Evolutionary conservation across 2,797 vertebrate genomes (phyloP), one percentile per base, ranked within the genome.

Genomic region (Pseudochirops corinnae): DNA sequence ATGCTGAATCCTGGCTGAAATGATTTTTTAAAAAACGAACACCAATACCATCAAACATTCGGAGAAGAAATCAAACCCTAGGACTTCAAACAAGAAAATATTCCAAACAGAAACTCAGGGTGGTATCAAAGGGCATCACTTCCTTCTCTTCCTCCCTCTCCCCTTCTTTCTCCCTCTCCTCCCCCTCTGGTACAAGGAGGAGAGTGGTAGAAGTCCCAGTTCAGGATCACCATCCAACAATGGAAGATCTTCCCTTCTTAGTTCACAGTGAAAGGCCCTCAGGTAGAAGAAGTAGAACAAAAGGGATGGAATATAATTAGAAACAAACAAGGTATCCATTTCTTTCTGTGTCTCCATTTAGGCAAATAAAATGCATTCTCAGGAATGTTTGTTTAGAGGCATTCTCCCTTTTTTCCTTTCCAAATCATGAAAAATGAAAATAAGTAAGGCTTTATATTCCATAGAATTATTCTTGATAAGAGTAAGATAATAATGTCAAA

Each of bases 201-300:
- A 67, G 53, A 52, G 60, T 6, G 29, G 14, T 82, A 82, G 74
- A 82, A 46, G 9, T 18, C 74, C 21, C 39, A 82, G 18, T 58
- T 91, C 87, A 93, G 14, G 92, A 96, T 7, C 13, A 91, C 24
- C 46, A 87, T 56, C 31, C 28, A 95, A 95, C 96, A 97, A 97
- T 95, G 67, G 67, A 93, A 96, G 29, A 93, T 91, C 57, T 95
- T 24, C 55, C 55, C 31, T n/a, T 58, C 39, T 53, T 46, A 82
- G 62, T 18, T 67, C 62, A 91, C 46, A 94, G 94, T 74, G 91
- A 94, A 91, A 94, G 93, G 90, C 57, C 56, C 55, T 94, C 92
- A 94, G 92, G 67, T 67, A 94, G 90, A 97, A 95, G 55, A 97
- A 95, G 55, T 39, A 74, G 62, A 97, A 95, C 82, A 96, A 96